These are phyloP conservation scores for Drymodes brunneopygia DNA, from an alignment of 2,113 vertebrate genomes.

Conservation along the genomic window DNA sequence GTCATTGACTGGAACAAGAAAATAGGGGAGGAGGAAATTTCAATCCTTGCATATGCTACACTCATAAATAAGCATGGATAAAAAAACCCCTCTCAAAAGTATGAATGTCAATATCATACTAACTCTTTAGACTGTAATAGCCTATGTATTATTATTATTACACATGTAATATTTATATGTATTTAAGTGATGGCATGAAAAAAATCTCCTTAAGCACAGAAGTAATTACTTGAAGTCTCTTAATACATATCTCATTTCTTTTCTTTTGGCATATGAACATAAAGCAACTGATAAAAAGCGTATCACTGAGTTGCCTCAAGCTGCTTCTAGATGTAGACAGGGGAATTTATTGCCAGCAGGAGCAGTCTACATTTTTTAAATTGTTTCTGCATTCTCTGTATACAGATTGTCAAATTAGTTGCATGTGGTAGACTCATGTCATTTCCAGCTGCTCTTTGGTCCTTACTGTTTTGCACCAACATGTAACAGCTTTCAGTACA, in stretches of 20 bases:
- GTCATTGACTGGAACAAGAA: neutral
- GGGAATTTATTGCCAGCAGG: conserved; percentile 13
- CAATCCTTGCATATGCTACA: neutral
- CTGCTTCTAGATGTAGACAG: neutral
- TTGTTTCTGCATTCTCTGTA: conserved; percentile 32
- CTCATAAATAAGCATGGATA: neutral
- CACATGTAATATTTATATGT: neutral
- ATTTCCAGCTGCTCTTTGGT: conserved; percentile 32
- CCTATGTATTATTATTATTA: neutral
- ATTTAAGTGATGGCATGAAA: neutral
- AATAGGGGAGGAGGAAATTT: neutral
- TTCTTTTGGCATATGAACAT: neutral
- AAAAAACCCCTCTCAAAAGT: neutral
- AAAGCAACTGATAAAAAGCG: neutral
- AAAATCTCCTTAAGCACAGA: neutral
- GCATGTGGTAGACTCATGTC: neutral
- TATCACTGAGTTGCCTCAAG: neutral
- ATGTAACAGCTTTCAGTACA: neutral
- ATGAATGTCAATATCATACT: neutral
- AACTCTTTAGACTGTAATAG: neutral
- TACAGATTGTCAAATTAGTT: neutral
- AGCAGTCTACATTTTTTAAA: conserved; percentile 9
- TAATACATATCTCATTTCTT: neutral
- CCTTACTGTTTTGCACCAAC: neutral
- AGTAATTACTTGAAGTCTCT: neutral